These are phyloP conservation scores for Clangula hyemalis DNA, from an alignment of 2,797 vertebrate genomes.

Conservation along the genomic window DNA sequence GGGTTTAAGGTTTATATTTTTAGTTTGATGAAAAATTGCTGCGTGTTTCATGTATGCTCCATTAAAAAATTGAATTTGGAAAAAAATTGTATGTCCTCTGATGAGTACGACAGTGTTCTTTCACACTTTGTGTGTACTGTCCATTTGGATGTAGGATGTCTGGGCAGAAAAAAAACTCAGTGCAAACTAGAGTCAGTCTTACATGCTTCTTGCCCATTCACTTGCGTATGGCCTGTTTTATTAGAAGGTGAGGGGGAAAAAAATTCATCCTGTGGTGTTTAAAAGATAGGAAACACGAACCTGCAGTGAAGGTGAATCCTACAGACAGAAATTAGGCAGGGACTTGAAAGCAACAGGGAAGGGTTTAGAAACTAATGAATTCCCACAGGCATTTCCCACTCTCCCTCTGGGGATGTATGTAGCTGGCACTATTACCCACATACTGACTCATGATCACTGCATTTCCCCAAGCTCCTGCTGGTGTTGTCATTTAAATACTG, in stretches of 20 bases:
- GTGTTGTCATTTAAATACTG: constrained; percentile 49
- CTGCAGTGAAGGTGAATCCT: background rate
- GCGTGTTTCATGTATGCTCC: background rate
- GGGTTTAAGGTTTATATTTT: background rate
- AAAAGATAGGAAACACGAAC: background rate
- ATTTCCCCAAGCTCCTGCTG: background rate
- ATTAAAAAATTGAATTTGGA: background rate
- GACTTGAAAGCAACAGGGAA: background rate
- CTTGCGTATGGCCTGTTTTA: background rate
- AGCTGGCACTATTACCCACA: constrained; percentile 12
- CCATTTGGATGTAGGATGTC: background rate
- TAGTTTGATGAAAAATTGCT: background rate
- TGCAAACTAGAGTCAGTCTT: background rate
- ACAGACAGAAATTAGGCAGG: background rate
- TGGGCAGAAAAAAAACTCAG: background rate
- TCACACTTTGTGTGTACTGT: background rate
- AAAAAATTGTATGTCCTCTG: background rate
- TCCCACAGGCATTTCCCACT: background rate
- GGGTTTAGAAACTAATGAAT: constrained; percentile 14
- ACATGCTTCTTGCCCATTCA: background rate
- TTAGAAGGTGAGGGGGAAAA: background rate
- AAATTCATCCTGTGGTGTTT: background rate
- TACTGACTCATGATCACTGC: background rate
- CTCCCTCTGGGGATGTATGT: background rate
- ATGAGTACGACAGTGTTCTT: background rate